Base-by-base conservation (phyloP, 1,140 invertebrate species). In the Calycopis cecrops region DNA sequence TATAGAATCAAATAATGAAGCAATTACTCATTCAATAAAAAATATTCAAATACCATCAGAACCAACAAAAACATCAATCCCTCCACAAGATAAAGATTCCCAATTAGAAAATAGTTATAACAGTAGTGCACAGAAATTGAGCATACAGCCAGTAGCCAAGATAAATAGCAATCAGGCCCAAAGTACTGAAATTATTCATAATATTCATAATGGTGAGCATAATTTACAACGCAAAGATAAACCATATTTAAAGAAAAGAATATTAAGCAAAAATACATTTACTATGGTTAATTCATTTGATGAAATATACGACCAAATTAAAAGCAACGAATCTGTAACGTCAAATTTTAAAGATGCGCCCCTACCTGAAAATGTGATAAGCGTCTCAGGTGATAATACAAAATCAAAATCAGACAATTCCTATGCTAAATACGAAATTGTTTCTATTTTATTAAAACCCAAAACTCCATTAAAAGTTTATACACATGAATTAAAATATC, bases 301-400 rank as follows among this genome's bases (percentile, higher is more conserved):
- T 60, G 81, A 87, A 75, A 85, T 87, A 52, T 87, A 87, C 65
- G 78, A 75, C 52, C 67, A 83, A 67, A 54, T 84, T 34, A 69
- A 61, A 50, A 70, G 58, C 37, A 62, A 65, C 18, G 10, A 35
- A 55, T 37, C 42, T 17, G 9, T 38, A n/a, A 12, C 6, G n/a
- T 40, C 38, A 28, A 2, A 28, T 3, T 28, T 28, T 28, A 28
- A 28, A 3, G 21, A 28, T 28, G 21, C 6, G 21, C 2, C 2
- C 6, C 21, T 28, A 3, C 21, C 21, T 6, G 21, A 28, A 17
- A 44, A 44, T 17, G 40, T 9, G 12, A 44, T 44, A 9, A 28
- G 21, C 6, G 21, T 28, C 21, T 28, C 21, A 28, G 9, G 17
- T 14, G 40, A 16, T 9, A 17, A 44, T 16, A 9, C 4, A 16